Evolutionary conservation across 2,888 invertebrate species (phyloP).

Genomic region (Falcaria lacertinaria): DNA sequence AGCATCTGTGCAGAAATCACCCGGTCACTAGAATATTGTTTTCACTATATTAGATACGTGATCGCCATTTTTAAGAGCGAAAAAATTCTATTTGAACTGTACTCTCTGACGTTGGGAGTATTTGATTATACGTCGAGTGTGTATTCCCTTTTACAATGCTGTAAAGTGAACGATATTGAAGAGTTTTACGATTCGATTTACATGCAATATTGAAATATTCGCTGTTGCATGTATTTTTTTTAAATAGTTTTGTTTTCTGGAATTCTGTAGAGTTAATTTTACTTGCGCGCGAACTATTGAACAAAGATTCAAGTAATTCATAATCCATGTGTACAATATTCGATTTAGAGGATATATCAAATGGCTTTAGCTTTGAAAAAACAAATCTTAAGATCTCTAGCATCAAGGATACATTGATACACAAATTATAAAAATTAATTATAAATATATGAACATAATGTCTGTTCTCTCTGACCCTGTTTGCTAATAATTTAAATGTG

Average conservation of each 20-base stretch:
- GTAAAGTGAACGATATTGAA: slow-evolving; percentile 69
- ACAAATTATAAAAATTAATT: too few relatives aligned
- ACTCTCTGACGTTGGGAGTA: slow-evolving; percentile 61
- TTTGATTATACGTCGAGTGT: slow-evolving; percentile 70
- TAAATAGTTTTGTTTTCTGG: not conserved
- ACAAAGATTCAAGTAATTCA: too few relatives aligned
- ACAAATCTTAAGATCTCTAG: too few relatives aligned
- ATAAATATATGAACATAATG: too few relatives aligned
- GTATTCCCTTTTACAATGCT: slow-evolving; percentile 65
- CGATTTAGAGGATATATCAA: too few relatives aligned
- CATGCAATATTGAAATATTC: slow-evolving; percentile 66
- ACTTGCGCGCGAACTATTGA: too few relatives aligned
- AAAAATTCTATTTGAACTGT: slow-evolving; percentile 74
- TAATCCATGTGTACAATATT: too few relatives aligned
- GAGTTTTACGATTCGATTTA: slow-evolving; percentile 63
- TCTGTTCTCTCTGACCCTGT: too few relatives aligned
- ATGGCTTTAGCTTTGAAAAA: not conserved
- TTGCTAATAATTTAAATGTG: too few relatives aligned
- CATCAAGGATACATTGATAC: too few relatives aligned
- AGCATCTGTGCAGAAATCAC: slow-evolving; percentile 76
- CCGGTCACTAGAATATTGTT: slow-evolving; percentile 81
- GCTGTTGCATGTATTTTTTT: slow-evolving; percentile 48
- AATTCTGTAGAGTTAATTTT: too few relatives aligned
- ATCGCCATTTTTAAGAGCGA: slow-evolving; percentile 78
- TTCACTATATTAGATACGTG: slow-evolving; percentile 81